These are phyloP conservation scores for Phoeniculus purpureus DNA, from an alignment of 2,797 vertebrate species.

Conservation along the genomic window DNA sequence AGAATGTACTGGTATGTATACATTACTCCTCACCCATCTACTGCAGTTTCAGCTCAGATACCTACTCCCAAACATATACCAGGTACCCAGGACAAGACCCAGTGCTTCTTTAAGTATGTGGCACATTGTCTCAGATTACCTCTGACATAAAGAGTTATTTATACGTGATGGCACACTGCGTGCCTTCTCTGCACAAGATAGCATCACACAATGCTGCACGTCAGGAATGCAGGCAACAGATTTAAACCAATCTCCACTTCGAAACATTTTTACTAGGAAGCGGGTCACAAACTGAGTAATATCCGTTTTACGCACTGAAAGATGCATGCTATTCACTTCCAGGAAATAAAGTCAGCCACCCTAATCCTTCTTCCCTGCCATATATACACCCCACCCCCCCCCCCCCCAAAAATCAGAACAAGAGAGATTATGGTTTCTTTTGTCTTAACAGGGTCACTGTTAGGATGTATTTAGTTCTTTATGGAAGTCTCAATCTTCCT, in stretches of 20 bases:
- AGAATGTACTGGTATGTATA: background rate
- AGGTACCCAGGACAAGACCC: background rate
- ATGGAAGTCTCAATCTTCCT: background rate
- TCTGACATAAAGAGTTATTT: background rate
- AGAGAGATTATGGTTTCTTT: background rate
- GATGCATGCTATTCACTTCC: background rate
- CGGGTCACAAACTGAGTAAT: slow-evolving; percentile 33
- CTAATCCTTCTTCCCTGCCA: background rate
- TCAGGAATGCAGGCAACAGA: background rate
- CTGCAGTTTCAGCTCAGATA: background rate
- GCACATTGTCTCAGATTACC: background rate
- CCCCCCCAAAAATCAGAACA: background rate
- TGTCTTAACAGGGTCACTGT: background rate
- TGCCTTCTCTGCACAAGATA: background rate
- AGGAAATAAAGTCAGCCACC: slow-evolving; percentile 37
- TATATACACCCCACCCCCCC: background rate
- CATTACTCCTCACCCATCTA: background rate
- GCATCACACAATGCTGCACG: background rate
- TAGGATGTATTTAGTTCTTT: background rate
- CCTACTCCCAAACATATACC: background rate
- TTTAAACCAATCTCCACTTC: background rate
- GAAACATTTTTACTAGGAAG: background rate
- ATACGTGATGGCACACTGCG: background rate
- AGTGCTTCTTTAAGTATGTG: background rate
- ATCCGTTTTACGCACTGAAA: background rate